Base-by-base conservation (phyloP, 2,797 vertebrate species). In the Crax fasciolata region DNA sequence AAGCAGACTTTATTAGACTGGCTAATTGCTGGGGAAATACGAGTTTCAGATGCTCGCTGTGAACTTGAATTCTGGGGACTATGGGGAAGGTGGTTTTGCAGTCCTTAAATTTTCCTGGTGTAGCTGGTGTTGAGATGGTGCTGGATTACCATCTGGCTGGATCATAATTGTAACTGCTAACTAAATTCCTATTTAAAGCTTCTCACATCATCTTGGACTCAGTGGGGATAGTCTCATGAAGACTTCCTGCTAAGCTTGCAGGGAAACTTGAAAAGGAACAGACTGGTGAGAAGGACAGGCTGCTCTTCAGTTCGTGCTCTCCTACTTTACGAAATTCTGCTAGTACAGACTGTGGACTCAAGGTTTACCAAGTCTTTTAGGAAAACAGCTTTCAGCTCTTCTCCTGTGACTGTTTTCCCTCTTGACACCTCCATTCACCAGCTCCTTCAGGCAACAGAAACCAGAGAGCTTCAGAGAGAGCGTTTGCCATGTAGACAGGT, bases 71-170 rank as follows among this genome's bases (percentile, higher is more conserved):
- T 81, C 35, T 73, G 46, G 55, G 30, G 30, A 73, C 66, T 71
- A 19, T 63, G 38, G 39, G 28, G 19, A 67, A 73, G 84, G 39
- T 38, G 16, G 11, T 84, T 92, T 88, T 81, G 19, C 24, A 68
- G 57, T 48, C 44, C 46, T 72, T 57, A 21, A 13, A 0, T 81
- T 90, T 81, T 23, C 25, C 15, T 82, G 39, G 30, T 1, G 4
- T 70, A 70, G 62, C 6, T 52, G 38, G 63, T 80, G 63, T 59
- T 0, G 2, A 82, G 77, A 46, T 82, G 32, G 55, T 73, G 63
- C 62, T 84, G 52, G 30, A 57, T 90, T 89, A 19, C 66, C 27
- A 20, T 84, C 66, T 93, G 76, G 7, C 35, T 90, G 59, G 35
- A 73, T 59, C 51, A 59, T 57, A 84, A 57, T 82, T 35, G 4